These are phyloP conservation scores for Coregonus suidteri DNA, from an alignment of 2,797 vertebrate species.

Conservation along the genomic window DNA sequence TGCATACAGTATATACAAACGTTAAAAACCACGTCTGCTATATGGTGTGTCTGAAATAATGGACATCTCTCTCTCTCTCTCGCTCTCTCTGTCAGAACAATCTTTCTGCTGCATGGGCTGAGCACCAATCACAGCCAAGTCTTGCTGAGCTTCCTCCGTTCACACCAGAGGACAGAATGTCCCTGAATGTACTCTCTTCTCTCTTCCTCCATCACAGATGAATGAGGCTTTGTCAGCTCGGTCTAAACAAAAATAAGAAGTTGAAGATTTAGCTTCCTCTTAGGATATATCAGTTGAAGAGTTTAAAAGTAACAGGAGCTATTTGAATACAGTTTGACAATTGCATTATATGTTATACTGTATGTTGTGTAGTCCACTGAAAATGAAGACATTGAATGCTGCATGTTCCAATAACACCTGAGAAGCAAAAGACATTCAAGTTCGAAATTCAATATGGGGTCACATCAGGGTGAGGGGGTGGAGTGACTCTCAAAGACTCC, in stretches of 20 bases:
- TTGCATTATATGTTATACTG: not conserved
- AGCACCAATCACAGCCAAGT: conserved; percentile 26
- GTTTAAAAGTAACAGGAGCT: not conserved
- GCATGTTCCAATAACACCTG: not conserved
- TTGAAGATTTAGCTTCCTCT: conserved; percentile 48
- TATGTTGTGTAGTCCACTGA: not conserved
- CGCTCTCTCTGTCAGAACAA: too few species aligned
- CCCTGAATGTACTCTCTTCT: conserved; percentile 49
- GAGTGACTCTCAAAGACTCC: not conserved
- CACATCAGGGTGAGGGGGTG: not conserved
- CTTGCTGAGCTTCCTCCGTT: conserved; percentile 33
- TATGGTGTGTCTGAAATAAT: too few species aligned
- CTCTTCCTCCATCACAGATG: conserved; percentile 15
- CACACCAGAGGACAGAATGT: conserved; percentile 38
- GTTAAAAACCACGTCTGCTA: too few species aligned
- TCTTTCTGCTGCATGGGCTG: conserved; percentile 4
- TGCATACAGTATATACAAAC: too few species aligned
- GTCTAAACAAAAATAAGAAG: conserved; percentile 46
- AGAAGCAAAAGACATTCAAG: not conserved
- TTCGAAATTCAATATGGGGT: not conserved
- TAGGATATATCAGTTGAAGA: conserved; percentile 8
- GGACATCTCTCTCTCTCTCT: too few species aligned
- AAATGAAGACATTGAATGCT: not conserved
- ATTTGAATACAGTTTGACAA: conserved; percentile 11
- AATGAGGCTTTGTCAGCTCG: conserved; percentile 47